A percentile compares a stretch with the other conserved stretches of the same genome.
These are phyloP conservation scores for Eupleurogrammus muticus DNA, from an alignment of 2,797 vertebrate genomes.

Conservation along the genomic window DNA sequence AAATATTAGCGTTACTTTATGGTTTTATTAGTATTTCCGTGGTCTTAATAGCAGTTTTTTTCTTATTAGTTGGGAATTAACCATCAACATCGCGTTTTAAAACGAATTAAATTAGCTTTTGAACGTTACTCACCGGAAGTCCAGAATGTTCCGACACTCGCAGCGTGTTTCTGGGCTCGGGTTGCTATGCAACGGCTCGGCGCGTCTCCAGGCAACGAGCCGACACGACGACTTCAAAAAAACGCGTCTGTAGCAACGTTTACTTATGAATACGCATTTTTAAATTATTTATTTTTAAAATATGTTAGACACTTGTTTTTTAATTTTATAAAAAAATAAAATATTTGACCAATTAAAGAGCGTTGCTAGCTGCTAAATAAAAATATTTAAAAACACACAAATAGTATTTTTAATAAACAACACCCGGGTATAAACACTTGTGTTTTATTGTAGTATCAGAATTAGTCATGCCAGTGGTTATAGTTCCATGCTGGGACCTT, in stretches of 20 bases:
- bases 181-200: constrained; percentile 39
- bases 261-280: background rate
- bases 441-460: constrained; percentile 78
- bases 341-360: background rate
- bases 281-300: too few species aligned
- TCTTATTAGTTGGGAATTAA: background rate
- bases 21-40: too few species aligned
- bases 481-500: constrained; percentile 69
- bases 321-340: too few species aligned
- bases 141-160: background rate
- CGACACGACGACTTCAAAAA: constrained; percentile 4
- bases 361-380: background rate
- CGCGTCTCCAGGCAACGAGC: constrained; percentile 51
- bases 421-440: constrained; percentile 66
- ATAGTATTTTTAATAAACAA: constrained; percentile 21
- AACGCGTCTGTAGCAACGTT: background rate
- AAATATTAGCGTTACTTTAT: too few species aligned
- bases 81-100: background rate
- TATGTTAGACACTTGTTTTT: too few species aligned
- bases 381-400: background rate
- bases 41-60: too few species aligned
- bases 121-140: constrained; percentile 53
- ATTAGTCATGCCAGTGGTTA: constrained; percentile 80
- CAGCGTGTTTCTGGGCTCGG: background rate
- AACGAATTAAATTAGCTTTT: accelerated